phyloP scores from a whole-genome alignment of 2,113 vertebrate species.

The Glaucomys volans region DNA sequence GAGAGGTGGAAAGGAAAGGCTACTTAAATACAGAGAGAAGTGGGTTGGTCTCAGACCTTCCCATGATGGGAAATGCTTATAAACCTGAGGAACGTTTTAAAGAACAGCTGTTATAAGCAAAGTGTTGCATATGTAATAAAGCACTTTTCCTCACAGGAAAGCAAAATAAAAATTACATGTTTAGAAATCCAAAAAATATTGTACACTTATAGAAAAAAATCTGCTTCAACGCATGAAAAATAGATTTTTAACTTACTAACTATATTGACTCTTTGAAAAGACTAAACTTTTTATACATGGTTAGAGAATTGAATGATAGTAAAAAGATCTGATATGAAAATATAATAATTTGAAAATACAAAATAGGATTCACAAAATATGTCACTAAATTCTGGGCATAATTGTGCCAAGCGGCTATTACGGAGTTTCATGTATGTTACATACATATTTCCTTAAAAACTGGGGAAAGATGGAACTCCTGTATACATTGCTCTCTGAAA shows the following conservation, averaged over 20 bases:
- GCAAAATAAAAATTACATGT: not conserved
- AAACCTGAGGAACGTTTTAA: not conserved
- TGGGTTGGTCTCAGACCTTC: not conserved
- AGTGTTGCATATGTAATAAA: not conserved
- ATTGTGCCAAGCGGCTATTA: not conserved
- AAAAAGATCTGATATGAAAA: not conserved
- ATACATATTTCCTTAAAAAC: not conserved
- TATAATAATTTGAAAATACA: not conserved
- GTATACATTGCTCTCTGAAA: not conserved
- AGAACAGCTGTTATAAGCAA: not conserved
- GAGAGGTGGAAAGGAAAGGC: not conserved
- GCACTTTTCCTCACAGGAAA: not conserved
- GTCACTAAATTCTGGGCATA: not conserved
- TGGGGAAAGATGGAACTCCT: not conserved
- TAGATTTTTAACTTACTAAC: not conserved
- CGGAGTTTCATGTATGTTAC: not conserved
- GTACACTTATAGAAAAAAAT: not conserved
- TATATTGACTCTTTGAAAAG: not conserved
- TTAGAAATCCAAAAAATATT: not conserved
- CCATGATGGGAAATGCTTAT: not conserved
- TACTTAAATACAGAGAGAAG: not conserved
- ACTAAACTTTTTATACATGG: not conserved
- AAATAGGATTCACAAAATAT: not conserved
- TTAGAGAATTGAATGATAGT: not conserved
- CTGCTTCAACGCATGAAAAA: not conserved